Evolutionary conservation across 1,140 invertebrate species (phyloP), one percentile per base, ranked within the genome.

Genomic region (Lepidurus arcticus): DNA sequence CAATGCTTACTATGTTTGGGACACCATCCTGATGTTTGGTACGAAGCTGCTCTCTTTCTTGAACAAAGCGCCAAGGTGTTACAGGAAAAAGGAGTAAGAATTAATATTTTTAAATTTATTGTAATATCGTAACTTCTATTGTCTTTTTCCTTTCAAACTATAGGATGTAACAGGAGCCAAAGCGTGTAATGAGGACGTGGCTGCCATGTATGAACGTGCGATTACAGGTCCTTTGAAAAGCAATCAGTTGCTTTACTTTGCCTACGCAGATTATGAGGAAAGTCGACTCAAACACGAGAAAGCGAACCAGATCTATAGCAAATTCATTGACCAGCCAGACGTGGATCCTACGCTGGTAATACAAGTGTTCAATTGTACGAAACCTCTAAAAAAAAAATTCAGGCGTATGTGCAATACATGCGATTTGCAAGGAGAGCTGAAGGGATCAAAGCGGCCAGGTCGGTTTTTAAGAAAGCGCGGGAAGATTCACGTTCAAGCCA

Each of bases 381-480:
- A 78, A 76, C 78, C 76, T 79, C 73, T 80, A 21, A 24, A 76
- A 73, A 76, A 78, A 76, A 78, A 78, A 73, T 76, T 74, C 81
- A 93, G 94, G 93, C 94, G 0, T 99, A 97, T 84, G 94, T 99
- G 73, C 98, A 99, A 84, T 98, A 99, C 83, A 99, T 99, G 97
- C 98, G 98, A 87, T 99, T 99, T 86, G 93, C 95, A 0, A 88
- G 97, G 74, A 87, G 98, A 80, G 96, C 97, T 0, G 97, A 99
- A 87, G 98, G 98, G 45, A 99, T 99, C 53, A 98, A 98, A 85
- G 93, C 96, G 0, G 97, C 97, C 0, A 88, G 98, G 81, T 90
- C 90, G 16, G 92, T 99, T 42, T 99, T 99, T 83, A 98, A 98
- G 86, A 88, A 93, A 82, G 97, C 97, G 0, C 86, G 98, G 73